A percentile compares a stretch with the other conserved stretches of the same genome.
These are phyloP conservation scores for Andrena bicolor DNA, from an alignment of 2,888 invertebrate genomes.

Conservation along the genomic window DNA sequence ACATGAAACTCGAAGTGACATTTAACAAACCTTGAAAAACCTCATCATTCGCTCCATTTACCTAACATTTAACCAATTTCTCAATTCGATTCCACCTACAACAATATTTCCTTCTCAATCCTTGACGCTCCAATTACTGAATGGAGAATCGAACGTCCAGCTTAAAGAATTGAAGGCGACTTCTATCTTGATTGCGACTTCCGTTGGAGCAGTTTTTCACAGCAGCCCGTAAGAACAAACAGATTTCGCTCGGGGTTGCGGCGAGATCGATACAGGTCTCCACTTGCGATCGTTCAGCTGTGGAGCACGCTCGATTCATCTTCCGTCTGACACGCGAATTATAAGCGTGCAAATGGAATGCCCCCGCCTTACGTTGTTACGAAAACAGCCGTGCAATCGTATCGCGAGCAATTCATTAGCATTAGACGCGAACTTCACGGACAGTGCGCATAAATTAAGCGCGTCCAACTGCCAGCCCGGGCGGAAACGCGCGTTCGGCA, in stretches of 20 bases:
- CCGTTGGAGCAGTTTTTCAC: too few relatives aligned
- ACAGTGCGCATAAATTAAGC: slow-evolving; percentile 56
- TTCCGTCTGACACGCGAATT: slow-evolving; percentile 37
- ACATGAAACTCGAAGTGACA: too few relatives aligned
- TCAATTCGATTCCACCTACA: too few relatives aligned
- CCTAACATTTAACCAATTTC: too few relatives aligned
- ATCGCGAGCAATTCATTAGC: slow-evolving; percentile 50
- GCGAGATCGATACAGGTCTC: background rate
- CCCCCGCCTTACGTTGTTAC: slow-evolving; percentile 39
- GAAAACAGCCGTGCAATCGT: slow-evolving; percentile 18
- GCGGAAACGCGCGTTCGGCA: background rate
- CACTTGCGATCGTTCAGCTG: background rate
- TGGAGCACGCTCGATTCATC: slow-evolving; percentile 39
- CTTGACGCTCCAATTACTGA: too few relatives aligned
- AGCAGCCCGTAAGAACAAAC: background rate
- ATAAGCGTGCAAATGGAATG: slow-evolving; percentile 37
- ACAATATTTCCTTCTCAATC: too few relatives aligned
- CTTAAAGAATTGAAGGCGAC: too few relatives aligned
- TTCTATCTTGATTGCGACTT: too few relatives aligned
- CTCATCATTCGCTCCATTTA: too few relatives aligned
- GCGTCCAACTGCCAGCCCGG: background rate
- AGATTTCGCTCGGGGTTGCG: background rate
- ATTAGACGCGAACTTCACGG: slow-evolving; percentile 49
- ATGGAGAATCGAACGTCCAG: too few relatives aligned
- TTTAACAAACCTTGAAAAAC: too few relatives aligned